These are phyloP conservation scores for Dromaius novaehollandiae DNA, from an alignment of 2,113 vertebrate genomes.

Conservation along the genomic window DNA sequence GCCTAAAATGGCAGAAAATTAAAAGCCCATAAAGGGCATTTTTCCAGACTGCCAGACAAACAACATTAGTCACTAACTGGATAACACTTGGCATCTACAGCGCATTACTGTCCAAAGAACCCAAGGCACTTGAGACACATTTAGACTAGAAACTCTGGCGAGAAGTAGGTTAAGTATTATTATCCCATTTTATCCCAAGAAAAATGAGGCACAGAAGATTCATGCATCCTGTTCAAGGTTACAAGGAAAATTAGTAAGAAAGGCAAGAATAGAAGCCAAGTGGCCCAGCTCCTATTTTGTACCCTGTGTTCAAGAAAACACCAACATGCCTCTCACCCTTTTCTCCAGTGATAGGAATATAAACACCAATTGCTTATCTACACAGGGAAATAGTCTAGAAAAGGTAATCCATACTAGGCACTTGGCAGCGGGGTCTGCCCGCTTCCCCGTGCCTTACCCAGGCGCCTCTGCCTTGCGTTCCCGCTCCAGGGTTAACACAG, in stretches of 20 bases:
- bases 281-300: background rate
- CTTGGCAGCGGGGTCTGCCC: no score
- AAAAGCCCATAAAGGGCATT: slow-evolving; percentile 39
- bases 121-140: slow-evolving; percentile 45
- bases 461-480: no score
- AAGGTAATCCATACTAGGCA: background rate
- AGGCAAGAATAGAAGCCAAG: slow-evolving; percentile 7
- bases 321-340: background rate
- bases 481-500: no score
- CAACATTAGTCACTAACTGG: slow-evolving; percentile 30
- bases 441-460: no score
- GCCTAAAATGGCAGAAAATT: background rate
- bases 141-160: slow-evolving; percentile 22
- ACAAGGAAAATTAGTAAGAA: background rate
- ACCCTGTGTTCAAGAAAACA: background rate
- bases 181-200: background rate
- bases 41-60: slow-evolving; percentile 38
- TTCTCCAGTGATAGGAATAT: background rate
- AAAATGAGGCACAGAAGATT: background rate
- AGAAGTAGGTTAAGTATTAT: slow-evolving; percentile 53
- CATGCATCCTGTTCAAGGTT: background rate
- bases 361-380: background rate
- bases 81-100: slow-evolving; percentile 10
- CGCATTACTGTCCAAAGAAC: slow-evolving; percentile 28
- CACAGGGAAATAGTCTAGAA: background rate